phyloP scores from a whole-genome alignment of 2,113 vertebrate species.

The Alosa alosa region DNA sequence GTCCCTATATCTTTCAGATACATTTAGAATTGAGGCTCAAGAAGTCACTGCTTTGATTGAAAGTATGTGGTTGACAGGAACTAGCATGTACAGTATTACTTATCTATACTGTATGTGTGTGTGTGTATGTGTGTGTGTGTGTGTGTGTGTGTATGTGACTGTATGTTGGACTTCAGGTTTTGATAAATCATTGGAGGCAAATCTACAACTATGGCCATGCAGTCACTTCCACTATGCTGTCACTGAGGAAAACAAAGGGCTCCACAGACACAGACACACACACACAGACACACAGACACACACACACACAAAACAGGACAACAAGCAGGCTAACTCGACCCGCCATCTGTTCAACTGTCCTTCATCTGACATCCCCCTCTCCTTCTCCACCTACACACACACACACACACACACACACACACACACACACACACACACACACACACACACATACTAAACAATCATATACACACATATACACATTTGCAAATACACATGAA shows the following conservation, averaged over 20 bases:
- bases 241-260: constrained; percentile 7
- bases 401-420: background rate
- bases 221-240: background rate
- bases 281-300: background rate
- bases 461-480: background rate
- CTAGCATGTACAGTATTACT: background rate
- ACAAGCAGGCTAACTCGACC: constrained; percentile 18
- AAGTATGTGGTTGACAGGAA: background rate
- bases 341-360: constrained; percentile 44
- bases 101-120: background rate
- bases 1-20: background rate
- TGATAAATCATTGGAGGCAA: background rate
- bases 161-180: background rate
- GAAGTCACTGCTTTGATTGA: background rate
- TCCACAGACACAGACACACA: background rate
- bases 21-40: background rate
- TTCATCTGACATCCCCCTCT: constrained; percentile 51
- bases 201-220: background rate
- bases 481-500: background rate
- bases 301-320: constrained; percentile 13
- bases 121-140: background rate
- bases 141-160: background rate
- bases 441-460: background rate
- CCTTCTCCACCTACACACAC: constrained; percentile 18
- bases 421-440: constrained; percentile 13